Base-by-base conservation (phyloP, 1,140 invertebrate species). In the Dreissena rostriformis region DNA sequence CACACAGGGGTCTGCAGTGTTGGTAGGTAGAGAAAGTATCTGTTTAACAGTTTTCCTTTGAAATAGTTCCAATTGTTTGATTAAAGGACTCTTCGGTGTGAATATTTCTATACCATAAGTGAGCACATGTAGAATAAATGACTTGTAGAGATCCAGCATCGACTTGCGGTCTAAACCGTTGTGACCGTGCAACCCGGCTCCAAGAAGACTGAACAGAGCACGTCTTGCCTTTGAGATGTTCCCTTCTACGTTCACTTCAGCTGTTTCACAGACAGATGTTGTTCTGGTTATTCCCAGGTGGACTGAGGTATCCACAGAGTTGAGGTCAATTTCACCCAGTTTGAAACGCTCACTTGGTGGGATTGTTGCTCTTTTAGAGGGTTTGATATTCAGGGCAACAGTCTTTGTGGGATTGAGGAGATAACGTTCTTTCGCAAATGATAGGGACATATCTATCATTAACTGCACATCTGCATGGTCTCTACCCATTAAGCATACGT, bases 191-290 rank as follows among this genome's bases (percentile, higher is more conserved):
- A 53, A 22, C 0, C 70, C n/a, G n/a, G 29, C 1, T 6, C 26
- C 70, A 11, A 72, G 1, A 19, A 72, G 70, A 72, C 70, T 72
- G 29, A 67, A 78, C 24, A 57, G 24, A 28, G 73, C 55, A 17
- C 67, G 24, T 22, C 75, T 72, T 57, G 67, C 67, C 57, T 84
- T 84, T 11, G 39, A 52, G n/a, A 84, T 77, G 49, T 84, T 72
- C 10, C 52, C 19, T 6, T 78, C 39, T 0, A 78, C 39, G 24
- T 71, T 73, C 51, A 17, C 24, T 55, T 63, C 63, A 0, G 68
- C 75, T 8, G 51, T 84, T 2, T 51, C 19, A 22, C 65, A 7
- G 10, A 53, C n/a, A 17, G n/a, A 49, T 28, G 49, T 49, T 5
- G 74, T 72, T n/a, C 82, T 68, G 7, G 68, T 72, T 10, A 84